Percentiles rank a stretch among this genome's conserved stretches.
Evolutionary conservation across 2,797 vertebrate species (phyloP).

Genomic region (Scarus forsteni): DNA sequence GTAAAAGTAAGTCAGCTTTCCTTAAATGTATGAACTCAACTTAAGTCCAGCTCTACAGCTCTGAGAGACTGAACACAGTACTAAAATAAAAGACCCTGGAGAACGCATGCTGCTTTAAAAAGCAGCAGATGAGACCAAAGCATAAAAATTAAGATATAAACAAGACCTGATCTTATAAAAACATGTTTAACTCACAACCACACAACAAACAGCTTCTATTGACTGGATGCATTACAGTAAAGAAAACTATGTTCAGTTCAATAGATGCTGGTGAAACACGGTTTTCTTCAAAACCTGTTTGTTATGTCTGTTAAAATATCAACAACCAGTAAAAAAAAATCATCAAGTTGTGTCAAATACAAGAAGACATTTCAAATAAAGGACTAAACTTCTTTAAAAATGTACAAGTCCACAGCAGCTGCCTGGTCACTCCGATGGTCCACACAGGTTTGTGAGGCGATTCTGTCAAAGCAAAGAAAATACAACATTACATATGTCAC

Average conservation of each 20-base stretch:
- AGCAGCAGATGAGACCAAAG: background rate
- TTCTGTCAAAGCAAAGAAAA: constrained; percentile 62
- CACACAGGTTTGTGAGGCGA: constrained; percentile 80
- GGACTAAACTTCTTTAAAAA: background rate
- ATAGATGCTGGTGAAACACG: too few relatives aligned
- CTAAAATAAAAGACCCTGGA: background rate
- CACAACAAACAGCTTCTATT: too few relatives aligned
- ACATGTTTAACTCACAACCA: too few relatives aligned
- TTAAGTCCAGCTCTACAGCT: background rate
- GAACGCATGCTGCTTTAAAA: background rate
- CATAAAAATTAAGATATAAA: background rate
- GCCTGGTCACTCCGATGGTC: constrained; percentile 56
- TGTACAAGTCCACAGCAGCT: constrained; percentile 16
- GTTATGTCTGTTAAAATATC: too few relatives aligned
- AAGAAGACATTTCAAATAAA: constrained; percentile 10
- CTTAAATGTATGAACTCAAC: background rate
- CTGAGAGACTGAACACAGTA: constrained; percentile 3
- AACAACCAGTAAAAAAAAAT: background rate
- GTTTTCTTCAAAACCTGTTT: too few relatives aligned
- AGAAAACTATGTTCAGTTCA: too few relatives aligned
- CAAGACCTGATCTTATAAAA: too few relatives aligned
- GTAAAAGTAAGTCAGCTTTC: background rate
- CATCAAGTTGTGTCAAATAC: too few relatives aligned
- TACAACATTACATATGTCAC: background rate
- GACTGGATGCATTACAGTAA: too few relatives aligned